Evolutionary conservation across 2,797 vertebrate species (phyloP).

Genomic region (Delichon dasypus): DNA sequence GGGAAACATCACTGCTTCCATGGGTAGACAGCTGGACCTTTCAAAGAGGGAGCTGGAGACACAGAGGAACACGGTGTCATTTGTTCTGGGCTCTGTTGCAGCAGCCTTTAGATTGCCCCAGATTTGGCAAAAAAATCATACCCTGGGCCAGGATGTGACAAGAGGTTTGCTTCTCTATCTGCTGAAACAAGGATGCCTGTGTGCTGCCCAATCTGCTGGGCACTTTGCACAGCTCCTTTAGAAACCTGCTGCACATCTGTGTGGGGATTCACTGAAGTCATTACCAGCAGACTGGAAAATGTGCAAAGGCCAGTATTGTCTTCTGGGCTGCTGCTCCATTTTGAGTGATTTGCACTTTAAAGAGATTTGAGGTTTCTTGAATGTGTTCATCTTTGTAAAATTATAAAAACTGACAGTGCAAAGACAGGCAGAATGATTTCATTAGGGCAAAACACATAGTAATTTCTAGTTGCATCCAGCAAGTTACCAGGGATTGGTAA

Average conservation of each 20-base stretch:
- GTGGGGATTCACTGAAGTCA: not conserved
- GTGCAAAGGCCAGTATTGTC: not conserved
- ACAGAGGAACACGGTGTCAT: not conserved
- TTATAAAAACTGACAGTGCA: not conserved
- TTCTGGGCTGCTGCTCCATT: not conserved
- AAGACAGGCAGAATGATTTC: not conserved
- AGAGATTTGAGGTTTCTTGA: not conserved
- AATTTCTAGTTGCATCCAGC: not conserved
- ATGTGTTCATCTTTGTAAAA: not conserved
- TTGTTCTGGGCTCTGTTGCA: not conserved
- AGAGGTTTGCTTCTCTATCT: not conserved
- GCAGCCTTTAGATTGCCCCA: not conserved
- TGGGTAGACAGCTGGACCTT: not conserved
- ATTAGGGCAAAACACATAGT: not conserved
- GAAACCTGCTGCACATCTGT: slow-evolving; percentile 2
- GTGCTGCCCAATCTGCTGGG: not conserved
- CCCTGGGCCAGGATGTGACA: not conserved
- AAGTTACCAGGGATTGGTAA: not conserved
- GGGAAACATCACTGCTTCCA: not conserved
- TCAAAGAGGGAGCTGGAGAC: not conserved
- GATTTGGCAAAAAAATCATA: not conserved
- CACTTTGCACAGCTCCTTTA: not conserved
- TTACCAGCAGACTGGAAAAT: slow-evolving; percentile 7
- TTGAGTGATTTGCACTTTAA: not conserved
- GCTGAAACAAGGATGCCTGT: not conserved